Evolutionary conservation across 2,797 vertebrate genomes (phyloP).

Genomic region (Poecile montanus): DNA sequence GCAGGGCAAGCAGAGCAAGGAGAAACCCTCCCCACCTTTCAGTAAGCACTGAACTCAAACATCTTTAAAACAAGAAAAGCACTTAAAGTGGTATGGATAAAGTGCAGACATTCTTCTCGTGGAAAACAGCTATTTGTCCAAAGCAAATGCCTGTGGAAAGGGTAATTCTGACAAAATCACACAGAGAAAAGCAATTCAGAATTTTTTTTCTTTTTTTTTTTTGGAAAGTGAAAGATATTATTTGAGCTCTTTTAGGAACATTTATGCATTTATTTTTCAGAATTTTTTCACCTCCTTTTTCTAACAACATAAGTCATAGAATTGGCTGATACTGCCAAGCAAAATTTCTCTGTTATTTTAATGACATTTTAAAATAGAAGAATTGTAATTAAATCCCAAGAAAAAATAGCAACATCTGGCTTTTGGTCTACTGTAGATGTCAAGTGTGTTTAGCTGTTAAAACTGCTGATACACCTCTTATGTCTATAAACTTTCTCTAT

Average conservation of each 20-base stretch:
- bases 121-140: not conserved
- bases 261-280: not conserved
- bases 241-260: not conserved
- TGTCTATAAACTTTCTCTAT: not conserved
- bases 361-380: not conserved
- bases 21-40: not conserved
- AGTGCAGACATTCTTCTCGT: not conserved
- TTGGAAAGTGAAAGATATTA: not conserved
- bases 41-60: not conserved
- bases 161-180: not conserved
- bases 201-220: not conserved
- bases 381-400: not conserved
- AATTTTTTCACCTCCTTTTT: not conserved
- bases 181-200: not conserved
- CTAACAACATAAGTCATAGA: not conserved
- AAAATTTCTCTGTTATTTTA: not conserved
- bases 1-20: not conserved
- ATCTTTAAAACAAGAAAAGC: not conserved
- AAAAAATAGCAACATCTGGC: rapidly evolving
- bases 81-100: not conserved
- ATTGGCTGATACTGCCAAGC: not conserved
- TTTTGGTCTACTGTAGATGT: not conserved
- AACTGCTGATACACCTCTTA: not conserved
- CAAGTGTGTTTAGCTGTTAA: not conserved
- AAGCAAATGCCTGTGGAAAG: not conserved